These are phyloP conservation scores for Stomorhina lunata DNA, from an alignment of 2,888 invertebrate species.

Conservation along the genomic window DNA sequence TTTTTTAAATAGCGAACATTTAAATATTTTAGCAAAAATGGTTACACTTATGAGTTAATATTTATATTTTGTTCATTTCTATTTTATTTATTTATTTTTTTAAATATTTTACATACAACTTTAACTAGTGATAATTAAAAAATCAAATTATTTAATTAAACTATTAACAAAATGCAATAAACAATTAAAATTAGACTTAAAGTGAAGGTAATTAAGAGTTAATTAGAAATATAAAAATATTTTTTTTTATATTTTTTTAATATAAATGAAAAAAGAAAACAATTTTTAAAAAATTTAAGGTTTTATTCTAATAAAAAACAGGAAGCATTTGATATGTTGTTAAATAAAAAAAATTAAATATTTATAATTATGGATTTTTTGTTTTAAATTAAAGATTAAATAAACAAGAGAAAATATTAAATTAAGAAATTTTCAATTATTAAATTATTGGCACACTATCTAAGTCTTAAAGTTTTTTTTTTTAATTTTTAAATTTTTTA, in stretches of 20 bases:
- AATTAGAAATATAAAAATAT: slow-evolving; percentile 26
- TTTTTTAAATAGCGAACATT: slow-evolving; percentile 64
- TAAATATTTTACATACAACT: slow-evolving; percentile 56
- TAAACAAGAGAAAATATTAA: slow-evolving; percentile 68
- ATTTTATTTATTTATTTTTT: slow-evolving; percentile 27
- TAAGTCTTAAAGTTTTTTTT: slow-evolving; percentile 74
- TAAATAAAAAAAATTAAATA: slow-evolving; percentile 68
- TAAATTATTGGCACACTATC: slow-evolving; percentile 77
- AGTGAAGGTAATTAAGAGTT: slow-evolving; percentile 14
- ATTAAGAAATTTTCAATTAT: slow-evolving; percentile 59
- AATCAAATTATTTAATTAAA: slow-evolving; percentile 60
- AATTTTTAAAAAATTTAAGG: slow-evolving; percentile 18
- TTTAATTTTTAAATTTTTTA: slow-evolving; percentile 38
- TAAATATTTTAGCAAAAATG: slow-evolving; percentile 69
- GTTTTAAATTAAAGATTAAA: slow-evolving; percentile 55
- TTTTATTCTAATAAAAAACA: slow-evolving; percentile 63
- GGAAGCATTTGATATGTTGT: slow-evolving; percentile 78
- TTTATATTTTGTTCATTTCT: slow-evolving; percentile 13
- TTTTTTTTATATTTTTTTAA: slow-evolving; percentile 23
- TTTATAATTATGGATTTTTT: slow-evolving; percentile 71
- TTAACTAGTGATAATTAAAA: slow-evolving; percentile 58
- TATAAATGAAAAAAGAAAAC: slow-evolving; percentile 35
- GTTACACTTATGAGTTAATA: slow-evolving; percentile 59
- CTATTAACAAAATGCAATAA: slow-evolving; percentile 66
- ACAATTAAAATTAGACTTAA: slow-evolving; percentile 57